A percentile compares a stretch with the other conserved stretches of the same genome.
Conservation (phyloP, 2,113 vertebrate species). For the Leptodactylus fuscus region DNA sequence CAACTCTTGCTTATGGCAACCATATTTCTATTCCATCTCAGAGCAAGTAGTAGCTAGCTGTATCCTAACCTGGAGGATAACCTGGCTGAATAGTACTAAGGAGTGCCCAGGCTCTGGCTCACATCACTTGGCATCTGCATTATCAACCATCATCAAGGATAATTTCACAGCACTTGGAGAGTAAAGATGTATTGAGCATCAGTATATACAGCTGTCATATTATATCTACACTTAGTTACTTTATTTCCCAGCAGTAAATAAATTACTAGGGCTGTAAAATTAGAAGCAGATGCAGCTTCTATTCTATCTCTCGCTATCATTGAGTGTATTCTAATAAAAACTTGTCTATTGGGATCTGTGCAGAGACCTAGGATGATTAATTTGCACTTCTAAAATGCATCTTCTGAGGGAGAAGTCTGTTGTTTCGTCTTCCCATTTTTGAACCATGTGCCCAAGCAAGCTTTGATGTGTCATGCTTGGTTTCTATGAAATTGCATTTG, state of each 20-base stretch:
- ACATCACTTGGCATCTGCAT: not conserved
- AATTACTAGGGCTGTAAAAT: conserved; percentile 34
- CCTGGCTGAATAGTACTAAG: not conserved
- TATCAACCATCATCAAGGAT: conserved; percentile 1
- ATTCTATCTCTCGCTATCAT: conserved; percentile 20
- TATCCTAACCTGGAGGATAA: not conserved
- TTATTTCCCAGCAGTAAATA: conserved; percentile 50
- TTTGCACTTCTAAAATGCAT: not conserved
- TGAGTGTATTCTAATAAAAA: conserved; percentile 30
- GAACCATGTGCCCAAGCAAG: too few relatives aligned
- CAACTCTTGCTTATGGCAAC: too few relatives aligned
- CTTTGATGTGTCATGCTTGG: too few relatives aligned
- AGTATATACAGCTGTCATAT: conserved; percentile 40
- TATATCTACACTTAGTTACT: conserved; percentile 36
- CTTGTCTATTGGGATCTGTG: conserved; percentile 16
- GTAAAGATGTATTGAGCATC: conserved; percentile 5
- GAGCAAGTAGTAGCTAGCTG: not conserved
- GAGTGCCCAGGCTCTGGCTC: not conserved
- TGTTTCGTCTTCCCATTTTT: not conserved
- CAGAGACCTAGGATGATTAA: not conserved
- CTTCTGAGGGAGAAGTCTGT: not conserved
- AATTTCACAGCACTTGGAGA: conserved; percentile 12
- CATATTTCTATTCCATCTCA: too few relatives aligned
- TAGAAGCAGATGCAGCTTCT: conserved; percentile 27
- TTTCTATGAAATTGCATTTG: not conserved